Evolutionary conservation across 2,797 vertebrate genomes (phyloP).

Genomic region (Aotus griseimembra): DNA sequence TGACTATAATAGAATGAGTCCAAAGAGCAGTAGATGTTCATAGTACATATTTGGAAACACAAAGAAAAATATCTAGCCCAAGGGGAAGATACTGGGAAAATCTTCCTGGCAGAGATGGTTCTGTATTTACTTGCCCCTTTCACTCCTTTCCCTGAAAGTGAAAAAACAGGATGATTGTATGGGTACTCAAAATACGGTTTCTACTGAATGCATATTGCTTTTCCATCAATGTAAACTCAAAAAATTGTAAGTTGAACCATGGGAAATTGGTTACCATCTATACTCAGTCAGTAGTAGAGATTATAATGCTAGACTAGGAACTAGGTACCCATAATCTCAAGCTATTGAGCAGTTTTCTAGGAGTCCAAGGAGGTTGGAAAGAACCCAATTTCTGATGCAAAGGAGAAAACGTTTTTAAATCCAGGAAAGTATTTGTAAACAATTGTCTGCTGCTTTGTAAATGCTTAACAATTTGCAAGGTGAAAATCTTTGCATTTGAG

Average conservation of each 20-base stretch:
- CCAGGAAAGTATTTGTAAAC: background rate
- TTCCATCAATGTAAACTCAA: background rate
- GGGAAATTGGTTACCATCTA: background rate
- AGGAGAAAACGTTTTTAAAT: slow-evolving; percentile 9
- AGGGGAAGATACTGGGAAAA: background rate
- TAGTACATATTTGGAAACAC: background rate
- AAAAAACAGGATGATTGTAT: background rate
- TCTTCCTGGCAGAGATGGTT: background rate
- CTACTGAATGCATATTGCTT: background rate
- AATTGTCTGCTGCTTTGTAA: background rate
- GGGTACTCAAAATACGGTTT: background rate
- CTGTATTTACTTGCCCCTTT: background rate
- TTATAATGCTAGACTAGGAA: background rate
- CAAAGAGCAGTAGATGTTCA: background rate
- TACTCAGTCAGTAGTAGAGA: background rate
- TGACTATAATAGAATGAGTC: background rate
- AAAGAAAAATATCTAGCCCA: background rate
- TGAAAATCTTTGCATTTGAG: background rate
- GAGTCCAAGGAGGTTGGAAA: background rate
- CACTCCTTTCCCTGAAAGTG: background rate
- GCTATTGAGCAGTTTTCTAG: background rate
- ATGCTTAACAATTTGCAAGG: background rate
- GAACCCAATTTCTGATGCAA: background rate
- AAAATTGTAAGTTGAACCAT: background rate
- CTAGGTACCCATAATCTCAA: background rate